A percentile compares a stretch with the other conserved stretches of the same genome.
These are phyloP conservation scores for Sebastes aleutianus DNA, from an alignment of 2,797 vertebrate species.

Conservation along the genomic window DNA sequence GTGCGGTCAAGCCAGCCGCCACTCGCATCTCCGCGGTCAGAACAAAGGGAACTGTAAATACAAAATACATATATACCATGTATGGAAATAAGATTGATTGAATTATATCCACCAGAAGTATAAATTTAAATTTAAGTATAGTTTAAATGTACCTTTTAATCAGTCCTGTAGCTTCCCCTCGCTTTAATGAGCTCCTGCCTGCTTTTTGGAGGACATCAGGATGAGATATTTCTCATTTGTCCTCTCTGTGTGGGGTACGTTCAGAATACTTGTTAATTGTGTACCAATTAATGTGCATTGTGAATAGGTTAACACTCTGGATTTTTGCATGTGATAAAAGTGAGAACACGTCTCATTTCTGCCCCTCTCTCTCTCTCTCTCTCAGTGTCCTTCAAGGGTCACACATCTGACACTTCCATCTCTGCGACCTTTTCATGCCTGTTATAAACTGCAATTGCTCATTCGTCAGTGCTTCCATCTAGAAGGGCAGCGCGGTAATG, in stretches of 20 bases:
- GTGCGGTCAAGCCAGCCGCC: no score
- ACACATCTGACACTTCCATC: constrained; percentile 34
- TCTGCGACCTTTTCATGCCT: constrained; percentile 67
- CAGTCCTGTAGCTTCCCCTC: neutral
- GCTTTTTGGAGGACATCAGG: constrained; percentile 11
- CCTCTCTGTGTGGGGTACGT: constrained; percentile 2
- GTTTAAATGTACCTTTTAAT: neutral
- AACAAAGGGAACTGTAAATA: no score
- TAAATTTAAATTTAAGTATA: no score
- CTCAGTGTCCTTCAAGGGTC: constrained; percentile 58
- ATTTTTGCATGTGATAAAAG: constrained; percentile 20
- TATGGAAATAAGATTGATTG: no score
- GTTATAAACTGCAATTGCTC: constrained; percentile 67
- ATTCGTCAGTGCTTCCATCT: constrained; percentile 54
- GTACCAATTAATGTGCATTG: neutral
- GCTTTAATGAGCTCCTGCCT: neutral
- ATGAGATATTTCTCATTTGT: constrained; percentile 39
- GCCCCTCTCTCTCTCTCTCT: neutral
- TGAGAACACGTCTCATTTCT: constrained; percentile 10
- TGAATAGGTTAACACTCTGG: neutral
- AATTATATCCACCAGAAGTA: no score
- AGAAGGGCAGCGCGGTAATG: constrained; percentile 60
- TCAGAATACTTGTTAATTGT: neutral
- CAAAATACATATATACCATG: no score
- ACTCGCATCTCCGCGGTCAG: no score